Base-by-base conservation (phyloP, 1,140 invertebrate genomes). In the Pogonomyrmex californicus region DNA sequence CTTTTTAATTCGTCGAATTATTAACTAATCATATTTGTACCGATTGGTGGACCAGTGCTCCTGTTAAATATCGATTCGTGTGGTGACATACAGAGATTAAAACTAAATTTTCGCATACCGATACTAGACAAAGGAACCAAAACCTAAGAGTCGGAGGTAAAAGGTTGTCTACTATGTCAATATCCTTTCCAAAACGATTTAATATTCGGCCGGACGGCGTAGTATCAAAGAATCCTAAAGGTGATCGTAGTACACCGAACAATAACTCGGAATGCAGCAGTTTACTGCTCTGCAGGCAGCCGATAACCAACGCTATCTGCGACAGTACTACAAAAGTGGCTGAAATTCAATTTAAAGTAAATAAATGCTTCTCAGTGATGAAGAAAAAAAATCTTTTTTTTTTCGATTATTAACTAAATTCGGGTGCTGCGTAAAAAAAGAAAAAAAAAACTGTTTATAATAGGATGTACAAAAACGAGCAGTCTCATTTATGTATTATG, bases 161-260 rank as follows among this genome's bases (percentile, higher is more conserved):
- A 77, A 94, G 93, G 92, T 95, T 95, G 93, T 96, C 94, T 90
- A 96, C 88, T 91, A 96, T 87, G 79, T 96, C 95, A 91, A 96
- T 92, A 90, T 97, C 96, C 91, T 96, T 96, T 9, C 95, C 95
- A 92, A 96, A 96, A 89, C 96, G 94, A 94, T 97, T 97, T 90
- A 97, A 93, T 87, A 97, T 96, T 91, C 96, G 94, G 66, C 96
- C 96, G 14, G 95, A 94, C 4, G 96, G 96, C 82, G 96, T 97
- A 0, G 95, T 96, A 91, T 97, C 96, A 94, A 96, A 97, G 93
- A 96, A 97, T 91, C 94, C 93, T 95, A 96, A 94, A 38, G 96
- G 96, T 60, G 95, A 95, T 87, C 95, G 93, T 56, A 97, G 89
- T 70, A 97, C 94, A 86, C 89, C 85, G 87, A 91, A 93, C 87